Evolutionary conservation across 2,113 vertebrate genomes (phyloP).

Genomic region (Jacana jacana): DNA sequence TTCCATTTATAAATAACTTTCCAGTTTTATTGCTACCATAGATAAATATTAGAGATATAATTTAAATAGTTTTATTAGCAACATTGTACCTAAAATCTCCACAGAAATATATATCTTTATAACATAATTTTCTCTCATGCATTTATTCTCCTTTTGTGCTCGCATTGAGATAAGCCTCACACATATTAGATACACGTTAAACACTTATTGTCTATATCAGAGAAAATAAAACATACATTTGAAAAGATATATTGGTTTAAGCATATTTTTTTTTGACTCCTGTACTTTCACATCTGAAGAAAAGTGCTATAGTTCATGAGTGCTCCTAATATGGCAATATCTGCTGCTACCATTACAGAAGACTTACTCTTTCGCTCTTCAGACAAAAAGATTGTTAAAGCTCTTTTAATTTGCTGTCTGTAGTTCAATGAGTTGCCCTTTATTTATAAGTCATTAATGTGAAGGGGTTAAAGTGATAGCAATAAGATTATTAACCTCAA

Average conservation of each 20-base stretch:
- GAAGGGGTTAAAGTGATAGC: neutral
- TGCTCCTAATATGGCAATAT: neutral
- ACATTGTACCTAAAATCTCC: neutral
- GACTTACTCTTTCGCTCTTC: neutral
- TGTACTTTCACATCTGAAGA: neutral
- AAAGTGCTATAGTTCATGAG: neutral
- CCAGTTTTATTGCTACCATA: neutral
- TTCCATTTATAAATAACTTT: conserved; percentile 34
- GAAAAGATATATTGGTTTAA: neutral
- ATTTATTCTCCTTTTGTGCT: neutral
- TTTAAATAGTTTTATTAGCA: conserved; percentile 9
- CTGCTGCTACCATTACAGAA: neutral
- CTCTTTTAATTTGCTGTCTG: neutral
- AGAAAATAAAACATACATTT: neutral
- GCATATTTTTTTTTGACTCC: neutral
- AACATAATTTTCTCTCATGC: neutral
- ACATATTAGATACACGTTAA: neutral
- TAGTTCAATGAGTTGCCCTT: neutral
- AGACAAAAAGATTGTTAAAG: neutral
- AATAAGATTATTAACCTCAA: neutral
- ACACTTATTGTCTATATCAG: neutral
- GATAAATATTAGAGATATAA: conserved; percentile 8
- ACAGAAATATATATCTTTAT: neutral
- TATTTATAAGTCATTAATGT: neutral
- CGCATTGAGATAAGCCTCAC: neutral